Percentiles rank a stretch among this genome's conserved stretches.
Conservation (phyloP, 2,888 invertebrate genomes). For the Pilophorus perplexus region DNA sequence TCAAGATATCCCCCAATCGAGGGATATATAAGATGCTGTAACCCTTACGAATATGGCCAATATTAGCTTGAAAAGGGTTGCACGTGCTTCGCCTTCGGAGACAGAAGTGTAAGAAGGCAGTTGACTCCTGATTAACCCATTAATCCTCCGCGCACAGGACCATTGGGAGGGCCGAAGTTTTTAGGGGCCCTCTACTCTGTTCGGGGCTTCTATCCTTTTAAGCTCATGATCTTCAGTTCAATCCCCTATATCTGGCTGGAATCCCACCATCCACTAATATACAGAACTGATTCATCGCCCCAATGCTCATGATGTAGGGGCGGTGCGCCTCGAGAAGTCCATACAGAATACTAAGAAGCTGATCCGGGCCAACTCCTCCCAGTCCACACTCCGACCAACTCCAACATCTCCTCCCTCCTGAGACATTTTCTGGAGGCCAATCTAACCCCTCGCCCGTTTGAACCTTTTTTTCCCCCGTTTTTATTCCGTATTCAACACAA, state of each 20-base stretch:
- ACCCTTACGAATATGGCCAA: no score
- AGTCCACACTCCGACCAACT: neutral
- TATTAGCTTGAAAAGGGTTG: conserved; percentile 6
- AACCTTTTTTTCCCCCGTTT: conserved; percentile 15
- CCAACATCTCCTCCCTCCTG: conserved; percentile 23
- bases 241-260: conserved; percentile 28
- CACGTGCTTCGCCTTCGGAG: conserved; percentile 21
- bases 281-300: conserved; percentile 40
- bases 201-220: neutral
- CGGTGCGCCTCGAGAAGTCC: conserved; percentile 23
- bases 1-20: no score
- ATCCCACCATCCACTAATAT: conserved; percentile 35
- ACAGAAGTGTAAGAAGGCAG: conserved; percentile 10
- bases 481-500: conserved; percentile 39
- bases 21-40: no score
- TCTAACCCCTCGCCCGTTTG: conserved; percentile 7
- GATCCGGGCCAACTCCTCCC: conserved; percentile 12
- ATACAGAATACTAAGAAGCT: conserved; percentile 35
- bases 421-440: conserved; percentile 34
- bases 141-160: conserved; percentile 25
- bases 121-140: conserved; percentile 39
- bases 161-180: conserved; percentile 19
- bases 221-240: conserved; percentile 31
- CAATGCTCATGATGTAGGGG: conserved; percentile 40
- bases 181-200: conserved; percentile 2